Evolutionary conservation across 2,113 vertebrate genomes (phyloP).

Genomic region (Melozone crissalis): DNA sequence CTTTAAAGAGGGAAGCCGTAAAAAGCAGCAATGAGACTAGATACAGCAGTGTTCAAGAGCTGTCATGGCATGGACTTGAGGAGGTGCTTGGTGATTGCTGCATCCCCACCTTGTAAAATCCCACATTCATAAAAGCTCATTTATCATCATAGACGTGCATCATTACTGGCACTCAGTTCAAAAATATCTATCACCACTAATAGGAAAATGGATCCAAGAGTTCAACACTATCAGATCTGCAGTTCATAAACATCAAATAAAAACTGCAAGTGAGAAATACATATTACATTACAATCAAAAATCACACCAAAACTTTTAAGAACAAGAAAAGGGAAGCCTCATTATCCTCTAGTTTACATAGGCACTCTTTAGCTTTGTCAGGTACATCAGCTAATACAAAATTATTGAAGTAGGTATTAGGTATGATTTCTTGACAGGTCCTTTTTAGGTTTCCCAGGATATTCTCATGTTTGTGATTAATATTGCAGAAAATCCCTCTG

Average conservation of each 20-base stretch:
- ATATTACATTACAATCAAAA: background rate
- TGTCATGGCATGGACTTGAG: background rate
- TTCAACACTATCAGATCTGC: background rate
- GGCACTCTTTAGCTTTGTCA: background rate
- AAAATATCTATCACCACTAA: accelerated
- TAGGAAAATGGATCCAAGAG: background rate
- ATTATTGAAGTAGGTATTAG: background rate
- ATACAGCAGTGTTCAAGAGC: background rate
- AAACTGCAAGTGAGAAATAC: background rate
- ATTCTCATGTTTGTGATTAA: background rate
- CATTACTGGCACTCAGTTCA: background rate
- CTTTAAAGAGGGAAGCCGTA: background rate
- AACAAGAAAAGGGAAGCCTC: background rate
- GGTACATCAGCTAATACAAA: background rate
- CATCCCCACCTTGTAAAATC: background rate
- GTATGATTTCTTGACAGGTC: background rate
- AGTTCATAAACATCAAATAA: background rate
- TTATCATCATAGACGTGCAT: background rate
- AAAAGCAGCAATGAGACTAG: background rate
- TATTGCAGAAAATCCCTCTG: background rate
- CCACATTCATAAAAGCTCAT: background rate
- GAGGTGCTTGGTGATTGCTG: background rate
- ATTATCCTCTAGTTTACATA: background rate
- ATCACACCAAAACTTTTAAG: background rate
- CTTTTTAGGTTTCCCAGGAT: background rate